A percentile compares a stretch with the other conserved stretches of the same genome.
phyloP scores from a whole-genome alignment of 1,140 invertebrate genomes.

The Rhyzopertha dominica region DNA sequence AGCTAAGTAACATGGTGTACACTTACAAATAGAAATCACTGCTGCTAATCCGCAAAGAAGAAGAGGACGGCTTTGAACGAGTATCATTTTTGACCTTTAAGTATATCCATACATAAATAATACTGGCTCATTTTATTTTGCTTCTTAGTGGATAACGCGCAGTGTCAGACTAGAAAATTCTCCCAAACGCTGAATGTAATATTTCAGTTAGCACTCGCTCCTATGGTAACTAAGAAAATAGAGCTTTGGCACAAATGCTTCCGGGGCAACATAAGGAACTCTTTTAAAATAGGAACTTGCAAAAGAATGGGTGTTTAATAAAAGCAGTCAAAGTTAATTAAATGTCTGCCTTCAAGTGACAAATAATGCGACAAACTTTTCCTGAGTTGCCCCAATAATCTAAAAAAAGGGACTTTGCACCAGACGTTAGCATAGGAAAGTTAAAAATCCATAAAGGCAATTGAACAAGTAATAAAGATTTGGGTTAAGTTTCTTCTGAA shows the following conservation, averaged over 20 bases:
- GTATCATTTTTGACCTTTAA: slow-evolving; percentile 30
- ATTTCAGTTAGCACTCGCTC: too few relatives aligned
- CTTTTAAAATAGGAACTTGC: too few relatives aligned
- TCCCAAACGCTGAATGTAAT: slow-evolving; percentile 27
- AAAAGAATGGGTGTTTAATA: too few relatives aligned
- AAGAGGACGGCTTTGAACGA: slow-evolving; percentile 40
- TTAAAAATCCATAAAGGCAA: too few relatives aligned
- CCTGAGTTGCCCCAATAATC: background rate
- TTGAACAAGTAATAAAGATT: too few relatives aligned
- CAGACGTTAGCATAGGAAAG: too few relatives aligned
- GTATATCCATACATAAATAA: too few relatives aligned
- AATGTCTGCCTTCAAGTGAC: background rate
- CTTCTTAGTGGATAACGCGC: slow-evolving; percentile 34
- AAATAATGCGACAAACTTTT: slow-evolving; percentile 1
- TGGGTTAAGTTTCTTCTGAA: too few relatives aligned
- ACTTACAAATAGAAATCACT: slow-evolving; percentile 33
- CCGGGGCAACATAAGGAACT: too few relatives aligned
- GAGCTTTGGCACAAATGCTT: too few relatives aligned
- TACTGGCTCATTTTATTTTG: slow-evolving; percentile 43
- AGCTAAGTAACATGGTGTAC: slow-evolving; percentile 38
- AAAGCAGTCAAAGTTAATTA: background rate
- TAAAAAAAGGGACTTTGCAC: background rate
- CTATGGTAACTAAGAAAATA: too few relatives aligned
- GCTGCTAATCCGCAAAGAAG: slow-evolving; percentile 34
- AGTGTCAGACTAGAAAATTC: slow-evolving; percentile 40